A percentile compares a stretch with the other conserved stretches of the same genome.
phyloP scores from a whole-genome alignment of 2,797 vertebrate genomes.

The Cryptoblepharus egeriae region DNA sequence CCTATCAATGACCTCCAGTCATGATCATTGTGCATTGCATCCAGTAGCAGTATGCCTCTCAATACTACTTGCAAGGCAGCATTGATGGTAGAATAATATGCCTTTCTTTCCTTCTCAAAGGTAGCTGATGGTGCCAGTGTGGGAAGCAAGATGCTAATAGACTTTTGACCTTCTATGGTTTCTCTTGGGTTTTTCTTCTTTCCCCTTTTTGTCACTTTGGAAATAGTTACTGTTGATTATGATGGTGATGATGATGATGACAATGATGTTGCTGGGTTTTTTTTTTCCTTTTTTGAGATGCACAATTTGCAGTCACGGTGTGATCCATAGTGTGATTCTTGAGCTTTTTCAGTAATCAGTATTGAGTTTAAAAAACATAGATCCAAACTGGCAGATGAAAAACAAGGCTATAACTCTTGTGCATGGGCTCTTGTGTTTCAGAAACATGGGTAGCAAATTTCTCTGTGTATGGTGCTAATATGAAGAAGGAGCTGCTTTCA shows the following conservation, averaged over 20 bases:
- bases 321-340: background rate
- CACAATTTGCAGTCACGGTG: conserved; percentile 16
- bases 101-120: no score
- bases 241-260: background rate
- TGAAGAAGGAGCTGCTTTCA: conserved; percentile 57
- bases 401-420: conserved; percentile 3
- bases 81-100: no score
- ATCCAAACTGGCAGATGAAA: conserved; percentile 7
- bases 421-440: conserved; percentile 18
- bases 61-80: no score
- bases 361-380: conserved; percentile 10
- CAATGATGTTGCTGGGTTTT: background rate
- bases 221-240: background rate
- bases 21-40: no score
- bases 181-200: no score
- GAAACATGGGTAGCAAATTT: background rate
- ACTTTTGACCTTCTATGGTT: no score
- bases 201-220: background rate
- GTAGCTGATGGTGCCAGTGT: no score
- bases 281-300: background rate
- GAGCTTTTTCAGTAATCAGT: conserved; percentile 7
- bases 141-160: no score
- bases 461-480: conserved; percentile 37
- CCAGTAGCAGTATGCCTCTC: no score
- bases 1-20: no score